Evolutionary conservation across 2,797 vertebrate genomes (phyloP).

Genomic region (Melanotaenia nigrans): DNA sequence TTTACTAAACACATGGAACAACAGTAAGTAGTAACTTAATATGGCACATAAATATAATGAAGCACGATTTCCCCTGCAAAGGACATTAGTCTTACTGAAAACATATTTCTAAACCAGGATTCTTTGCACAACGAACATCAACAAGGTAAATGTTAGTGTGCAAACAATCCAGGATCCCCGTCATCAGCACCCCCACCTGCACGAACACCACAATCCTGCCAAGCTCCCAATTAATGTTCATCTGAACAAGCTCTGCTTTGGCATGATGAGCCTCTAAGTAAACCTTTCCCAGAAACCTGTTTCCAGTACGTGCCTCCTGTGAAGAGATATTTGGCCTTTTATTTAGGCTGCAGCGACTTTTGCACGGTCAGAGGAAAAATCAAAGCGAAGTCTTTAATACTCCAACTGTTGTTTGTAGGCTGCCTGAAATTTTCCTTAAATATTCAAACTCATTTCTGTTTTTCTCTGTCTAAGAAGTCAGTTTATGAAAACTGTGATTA

Average conservation of each 20-base stretch:
- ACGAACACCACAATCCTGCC: conserved; percentile 20
- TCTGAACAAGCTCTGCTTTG: conserved; percentile 17
- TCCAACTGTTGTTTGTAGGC: background rate
- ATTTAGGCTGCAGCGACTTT: background rate
- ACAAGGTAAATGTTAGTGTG: background rate
- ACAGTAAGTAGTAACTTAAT: background rate
- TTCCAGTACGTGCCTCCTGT: conserved; percentile 10
- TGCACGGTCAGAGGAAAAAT: background rate
- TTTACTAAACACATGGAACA: background rate
- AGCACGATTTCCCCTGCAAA: background rate
- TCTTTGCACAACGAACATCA: background rate
- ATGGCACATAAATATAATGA: background rate
- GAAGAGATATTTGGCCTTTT: conserved; percentile 19
- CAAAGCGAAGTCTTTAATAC: background rate
- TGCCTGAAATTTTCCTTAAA: background rate
- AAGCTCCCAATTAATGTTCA: conserved; percentile 38
- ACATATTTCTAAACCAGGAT: background rate
- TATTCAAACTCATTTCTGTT: background rate
- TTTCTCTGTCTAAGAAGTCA: background rate
- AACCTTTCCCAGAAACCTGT: conserved; percentile 4
- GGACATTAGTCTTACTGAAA: background rate
- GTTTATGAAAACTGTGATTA: background rate
- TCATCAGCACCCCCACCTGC: background rate
- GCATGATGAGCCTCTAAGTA: conserved; percentile 51
- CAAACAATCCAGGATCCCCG: conserved; percentile 1